Evolutionary conservation across 2,888 invertebrate species (phyloP).

Genomic region (Macropis europaea): DNA sequence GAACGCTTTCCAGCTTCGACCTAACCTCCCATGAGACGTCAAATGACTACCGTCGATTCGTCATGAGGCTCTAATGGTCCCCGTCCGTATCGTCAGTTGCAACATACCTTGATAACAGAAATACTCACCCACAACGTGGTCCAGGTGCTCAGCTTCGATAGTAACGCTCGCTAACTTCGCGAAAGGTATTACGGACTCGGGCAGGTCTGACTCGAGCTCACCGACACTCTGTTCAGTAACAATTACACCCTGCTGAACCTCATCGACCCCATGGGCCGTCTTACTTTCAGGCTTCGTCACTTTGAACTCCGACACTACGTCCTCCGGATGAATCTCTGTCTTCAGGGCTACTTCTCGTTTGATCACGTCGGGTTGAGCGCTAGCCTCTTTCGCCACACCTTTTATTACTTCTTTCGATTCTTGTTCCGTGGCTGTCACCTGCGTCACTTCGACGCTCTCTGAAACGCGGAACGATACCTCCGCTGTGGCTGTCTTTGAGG

Average conservation of each 20-base stretch:
- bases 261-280: slow-evolving; percentile 70
- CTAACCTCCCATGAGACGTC: not conserved
- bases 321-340: slow-evolving; percentile 73
- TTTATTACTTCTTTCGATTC: slow-evolving; percentile 76
- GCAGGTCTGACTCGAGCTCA: slow-evolving; percentile 80
- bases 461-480: slow-evolving; percentile 70
- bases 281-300: slow-evolving; percentile 68
- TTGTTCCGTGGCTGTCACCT: slow-evolving; percentile 77
- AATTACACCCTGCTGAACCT: slow-evolving; percentile 80
- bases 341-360: slow-evolving; percentile 79
- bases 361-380: slow-evolving; percentile 79
- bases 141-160: slow-evolving; percentile 74
- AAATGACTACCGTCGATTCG: slow-evolving; percentile 9
- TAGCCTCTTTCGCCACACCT: slow-evolving; percentile 79
- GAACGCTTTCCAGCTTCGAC: not conserved
- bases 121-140: slow-evolving; percentile 73
- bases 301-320: slow-evolving; percentile 66
- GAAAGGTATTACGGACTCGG: slow-evolving; percentile 77
- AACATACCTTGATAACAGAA: slow-evolving; percentile 50
- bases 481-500: slow-evolving; percentile 62
- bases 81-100: slow-evolving; percentile 40
- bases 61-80: slow-evolving; percentile 31
- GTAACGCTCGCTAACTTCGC: slow-evolving; percentile 79
- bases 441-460: slow-evolving; percentile 77
- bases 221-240: slow-evolving; percentile 81